These are phyloP conservation scores for Amphibalanus amphitrite DNA, from an alignment of 1,140 invertebrate genomes.

Conservation along the genomic window DNA sequence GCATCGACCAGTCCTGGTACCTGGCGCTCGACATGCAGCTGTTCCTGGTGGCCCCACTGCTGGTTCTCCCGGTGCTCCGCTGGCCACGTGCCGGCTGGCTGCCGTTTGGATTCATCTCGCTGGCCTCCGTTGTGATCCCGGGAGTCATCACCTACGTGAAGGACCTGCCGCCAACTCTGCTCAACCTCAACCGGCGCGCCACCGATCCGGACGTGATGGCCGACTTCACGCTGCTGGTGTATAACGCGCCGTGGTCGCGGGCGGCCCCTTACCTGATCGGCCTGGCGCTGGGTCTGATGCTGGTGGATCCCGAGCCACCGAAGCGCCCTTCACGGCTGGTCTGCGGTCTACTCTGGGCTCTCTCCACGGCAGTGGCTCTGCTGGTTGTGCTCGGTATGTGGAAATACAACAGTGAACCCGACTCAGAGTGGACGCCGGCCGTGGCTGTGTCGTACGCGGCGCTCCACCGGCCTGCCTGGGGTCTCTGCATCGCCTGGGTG, in stretches of 20 bases:
- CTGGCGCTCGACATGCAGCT: slow-evolving; percentile 66
- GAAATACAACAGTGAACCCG: slow-evolving; percentile 6
- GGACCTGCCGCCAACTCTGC: slow-evolving; percentile 19
- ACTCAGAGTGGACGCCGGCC: neutral
- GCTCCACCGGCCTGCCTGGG: slow-evolving; percentile 67
- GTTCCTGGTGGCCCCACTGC: slow-evolving; percentile 45
- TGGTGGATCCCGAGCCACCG: neutral
- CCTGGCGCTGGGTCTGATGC: slow-evolving; percentile 7
- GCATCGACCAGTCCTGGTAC: slow-evolving; percentile 54
- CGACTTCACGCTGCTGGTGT: slow-evolving; percentile 7
- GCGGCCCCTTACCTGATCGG: slow-evolving; percentile 11
- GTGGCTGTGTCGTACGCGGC: slow-evolving; percentile 58
- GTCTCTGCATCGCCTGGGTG: slow-evolving; percentile 64
- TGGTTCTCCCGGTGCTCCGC: slow-evolving; percentile 45
- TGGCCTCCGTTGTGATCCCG: slow-evolving; percentile 38
- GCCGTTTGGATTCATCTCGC: slow-evolving; percentile 33
- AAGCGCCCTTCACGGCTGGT: neutral
- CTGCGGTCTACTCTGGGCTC: slow-evolving; percentile 2
- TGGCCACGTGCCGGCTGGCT: slow-evolving; percentile 38
- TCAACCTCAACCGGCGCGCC: neutral
- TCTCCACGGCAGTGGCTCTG: neutral
- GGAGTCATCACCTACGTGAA: slow-evolving; percentile 39
- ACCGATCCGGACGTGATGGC: neutral
- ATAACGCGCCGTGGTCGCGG: slow-evolving; percentile 9
- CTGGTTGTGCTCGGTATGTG: slow-evolving; percentile 10